Percentiles rank a stretch among this genome's conserved stretches.
Conservation (phyloP, 2,113 vertebrate species). For the Pipra filicauda region DNA sequence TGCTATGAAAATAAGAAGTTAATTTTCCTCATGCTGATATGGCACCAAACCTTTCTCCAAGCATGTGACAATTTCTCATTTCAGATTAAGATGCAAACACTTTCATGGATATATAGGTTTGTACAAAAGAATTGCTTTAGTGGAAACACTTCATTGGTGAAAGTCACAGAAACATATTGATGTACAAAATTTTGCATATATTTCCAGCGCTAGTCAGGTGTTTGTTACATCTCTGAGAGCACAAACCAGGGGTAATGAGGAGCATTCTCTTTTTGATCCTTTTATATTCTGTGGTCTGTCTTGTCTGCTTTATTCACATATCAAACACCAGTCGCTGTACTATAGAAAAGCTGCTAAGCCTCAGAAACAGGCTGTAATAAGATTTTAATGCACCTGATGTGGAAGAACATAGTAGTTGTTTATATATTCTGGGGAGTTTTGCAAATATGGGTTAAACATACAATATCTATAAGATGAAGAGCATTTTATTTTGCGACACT, state of each 20-base stretch:
- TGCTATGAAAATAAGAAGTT: not conserved
- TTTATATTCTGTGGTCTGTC: conserved; percentile 26
- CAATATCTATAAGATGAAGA: conserved; percentile 10
- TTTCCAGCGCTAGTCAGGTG: not conserved
- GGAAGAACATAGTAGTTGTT: not conserved
- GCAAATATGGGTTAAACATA: conserved; percentile 47
- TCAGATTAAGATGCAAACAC: not conserved
- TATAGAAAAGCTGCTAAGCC: conserved; percentile 25
- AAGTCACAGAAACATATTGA: not conserved
- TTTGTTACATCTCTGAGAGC: not conserved
- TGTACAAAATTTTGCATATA: not conserved
- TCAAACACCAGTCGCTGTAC: not conserved
- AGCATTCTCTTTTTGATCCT: not conserved
- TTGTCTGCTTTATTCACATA: conserved; percentile 34
- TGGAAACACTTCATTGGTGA: not conserved
- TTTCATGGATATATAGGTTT: not conserved
- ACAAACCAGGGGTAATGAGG: not conserved
- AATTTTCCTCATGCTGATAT: not conserved
- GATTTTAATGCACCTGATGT: conserved; percentile 33
- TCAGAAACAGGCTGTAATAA: not conserved
- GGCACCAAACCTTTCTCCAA: not conserved
- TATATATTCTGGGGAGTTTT: not conserved
- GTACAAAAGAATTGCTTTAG: not conserved
- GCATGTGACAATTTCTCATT: not conserved
- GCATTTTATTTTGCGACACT: not conserved